Base-by-base conservation (phyloP, 2,888 invertebrate genomes). In the Dioctria rufipes region DNA sequence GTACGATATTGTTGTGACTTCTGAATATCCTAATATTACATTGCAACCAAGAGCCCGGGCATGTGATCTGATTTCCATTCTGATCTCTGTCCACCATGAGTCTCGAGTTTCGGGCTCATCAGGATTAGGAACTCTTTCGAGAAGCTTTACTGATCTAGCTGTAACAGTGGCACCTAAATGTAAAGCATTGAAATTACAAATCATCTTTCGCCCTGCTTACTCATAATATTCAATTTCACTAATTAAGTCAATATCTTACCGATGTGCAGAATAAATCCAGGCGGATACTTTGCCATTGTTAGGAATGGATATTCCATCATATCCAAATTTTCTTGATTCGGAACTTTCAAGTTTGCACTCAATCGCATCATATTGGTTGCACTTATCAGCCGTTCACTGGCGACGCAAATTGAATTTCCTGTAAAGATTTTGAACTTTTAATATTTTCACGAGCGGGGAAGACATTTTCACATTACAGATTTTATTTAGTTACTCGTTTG, bases 221-320 rank as follows among this genome's bases (percentile, higher is more conserved):
- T 25, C 25, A 25, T 0, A 25, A 25, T 25, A 25, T 25, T 25
- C 25, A 25, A 25, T 25, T 25, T 2, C 25, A 25, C 2, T 25
- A 25, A 25, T 25, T 25, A 25, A 25, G 25, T 25, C 25, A 25
- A 60, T 60, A n/a, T 46, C 81, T 88, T 88, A 94, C 96, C 98
- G 84, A 98, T 92, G 87, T 96, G 95, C 25, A 95, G 91, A 84
- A 98, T 93, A 86, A 98, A 97, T 9, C 96, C 97, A 0, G 93
- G 90, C 5, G 98, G 98, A 88, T 96, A 97, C 85, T 95, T 95
- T 0, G 94, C 92, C 92, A 98, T 94, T 0, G 98, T 98, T 78
- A 99, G 91, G 88, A 99, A 98, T 0, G 98, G 98, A 89, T 97
- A 98, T 87, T 98, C 98, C 87, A 97, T 89, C 93, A 97, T 94